Evolutionary conservation across 2,113 vertebrate genomes (phyloP), one percentile per base, ranked within the genome.

Genomic region (Zapus hudsonius): DNA sequence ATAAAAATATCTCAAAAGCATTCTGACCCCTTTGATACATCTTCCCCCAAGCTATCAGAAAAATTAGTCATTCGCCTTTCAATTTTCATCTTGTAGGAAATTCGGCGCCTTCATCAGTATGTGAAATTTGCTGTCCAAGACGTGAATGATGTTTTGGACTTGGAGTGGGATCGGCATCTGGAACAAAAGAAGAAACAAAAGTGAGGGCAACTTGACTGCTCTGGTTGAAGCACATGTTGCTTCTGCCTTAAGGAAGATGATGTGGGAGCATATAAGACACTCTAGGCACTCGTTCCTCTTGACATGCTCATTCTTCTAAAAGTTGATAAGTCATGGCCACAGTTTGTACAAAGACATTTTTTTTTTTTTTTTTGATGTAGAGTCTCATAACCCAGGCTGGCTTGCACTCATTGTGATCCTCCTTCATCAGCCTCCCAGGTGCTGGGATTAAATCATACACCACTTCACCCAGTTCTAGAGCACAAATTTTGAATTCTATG

Each of bases 141-240:
- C 42, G 99, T 99, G 86, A 99, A 99, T 23, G 99, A 99, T 0
- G 99, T 99, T 20, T 95, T 99, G 89, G 99, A 99, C 96, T 95
- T 99, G 94, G 99, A 99, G 90, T 99, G 99, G 99, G 99, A 99
- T 80, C 98, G 98, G 70, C 98, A 99, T 91, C 95, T 99, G 98
- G 99, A 99, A 75, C 98, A 99, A 95, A 99, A 98, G 95, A 99
- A 97, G 75, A 99, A 98, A 69, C 98, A 99, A 78, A 99, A 98
- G 99, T 99, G 91, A 98, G 98, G 61, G 0, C 6, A 15, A 1
- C 22, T 19, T 25, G 0, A 3, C 19, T 27, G 57, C 25, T 0
- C 36, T 3, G 5, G 31, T 0, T n/a, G 44, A 10, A 33, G 10
- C n/a, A 52, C 63, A 38, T 6, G 8, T 0, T 5, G 31, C 25